Evolutionary conservation across 2,113 vertebrate species (phyloP), one percentile per base, ranked within the genome.

Genomic region (Oncorhynchus kisutch): DNA sequence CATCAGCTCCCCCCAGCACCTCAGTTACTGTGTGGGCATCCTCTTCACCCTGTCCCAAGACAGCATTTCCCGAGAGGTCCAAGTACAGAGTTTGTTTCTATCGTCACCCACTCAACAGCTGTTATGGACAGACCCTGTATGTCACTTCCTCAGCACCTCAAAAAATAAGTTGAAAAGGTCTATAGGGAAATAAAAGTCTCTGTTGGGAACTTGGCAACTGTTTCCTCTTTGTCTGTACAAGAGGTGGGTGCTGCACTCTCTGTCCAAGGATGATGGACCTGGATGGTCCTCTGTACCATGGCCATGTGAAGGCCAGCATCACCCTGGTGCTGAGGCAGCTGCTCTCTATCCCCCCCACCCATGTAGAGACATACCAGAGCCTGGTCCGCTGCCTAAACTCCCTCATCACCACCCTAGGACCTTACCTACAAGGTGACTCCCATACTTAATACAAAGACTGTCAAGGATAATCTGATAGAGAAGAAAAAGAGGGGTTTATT

Each of bases 1-100:
- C 66, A 92, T 96, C 86, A 74, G 88, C 84, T 97, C 95, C n/a
- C 79, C 91, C 82, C 96, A 97, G 48, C 95, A 96, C 87, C 91
- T 98, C 75, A 94, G 90, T 85, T 93, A 95, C 59, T 97, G 84
- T 25, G 25, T 25, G 25, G 95, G 95, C 49, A 92, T 98, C 77
- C 94, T 99, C 72, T 95, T 95, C 89, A 96, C 96, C 72, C 93
- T 99, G 71, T 95, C 96, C 89, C 97, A 98, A 90, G 97, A 99
- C 87, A 96, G 82, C 81, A 97, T 95, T 80, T 97, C 96, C 57
- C 97, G 96, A 22, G 96, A 98, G 85, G 96, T 98, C 72, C 97
- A 97, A 93, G 97, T 97, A 90, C 9, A 7, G 34, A 7, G 34
- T 34, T 34, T 34, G 34, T 34, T 34, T 7, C 34, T 34, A 7